Base-by-base conservation (phyloP, 2,797 vertebrate genomes). In the Pangasius sanitwongsei region DNA sequence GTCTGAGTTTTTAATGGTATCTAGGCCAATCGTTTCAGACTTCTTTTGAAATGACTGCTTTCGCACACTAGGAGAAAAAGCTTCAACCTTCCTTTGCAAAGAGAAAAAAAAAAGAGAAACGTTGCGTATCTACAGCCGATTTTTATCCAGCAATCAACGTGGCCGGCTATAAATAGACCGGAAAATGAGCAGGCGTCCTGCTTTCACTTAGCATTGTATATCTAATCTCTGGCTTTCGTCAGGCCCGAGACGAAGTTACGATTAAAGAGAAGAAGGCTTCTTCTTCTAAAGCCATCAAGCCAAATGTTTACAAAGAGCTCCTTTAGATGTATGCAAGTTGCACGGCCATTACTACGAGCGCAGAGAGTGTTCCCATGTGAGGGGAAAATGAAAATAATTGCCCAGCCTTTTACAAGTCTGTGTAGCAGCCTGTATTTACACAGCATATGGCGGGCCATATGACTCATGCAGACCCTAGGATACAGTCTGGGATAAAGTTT, bases 211-310 rank as follows among this genome's bases (percentile, higher is more conserved):
- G 86, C 41, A 75, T 86, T 87, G 23, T 89, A 69, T 93, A 83
- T 93, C 90, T 94, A 91, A 95, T 94, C 90, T 93, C 87, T 90
- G 88, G 84, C 77, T 80, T 83, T 90, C 90, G 90, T 86, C 87
- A 23, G 74, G 44, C 89, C 89, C 4, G 86, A 90, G 89, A 82
- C 77, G 91, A 91, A 93, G 91, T 92, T 86, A 89, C 93, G 94
- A 95, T 95, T 89, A 95, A 96, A 93, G 87, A 83, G 87, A 89
- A 77, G 77, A 92, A 93, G 93, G 91, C 91, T 94, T 94, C 94
- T 94, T 94, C 94, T 93, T 92, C 93, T 93, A 92, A 92, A 94
- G 93, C 93, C 94, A 95, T 94, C 94, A 92, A 94, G 93, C 92
- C 92, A 92, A 94, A 94, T 95, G 94, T 95, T 95, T 94, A 94